Evolutionary conservation across 2,113 vertebrate species (phyloP).

Genomic region (Ophiodon elongatus): DNA sequence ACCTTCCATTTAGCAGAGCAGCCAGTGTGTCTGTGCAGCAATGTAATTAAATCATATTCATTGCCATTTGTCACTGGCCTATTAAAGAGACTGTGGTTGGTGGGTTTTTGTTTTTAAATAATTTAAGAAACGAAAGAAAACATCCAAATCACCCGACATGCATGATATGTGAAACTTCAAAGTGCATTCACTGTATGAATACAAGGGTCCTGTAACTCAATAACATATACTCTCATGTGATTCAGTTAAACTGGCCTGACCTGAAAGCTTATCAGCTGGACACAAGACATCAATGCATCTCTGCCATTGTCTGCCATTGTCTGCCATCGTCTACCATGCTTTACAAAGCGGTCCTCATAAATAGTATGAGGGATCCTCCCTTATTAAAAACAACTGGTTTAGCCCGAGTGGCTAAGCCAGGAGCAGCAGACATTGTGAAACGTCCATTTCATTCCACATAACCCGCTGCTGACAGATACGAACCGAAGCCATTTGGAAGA

Average conservation of each 20-base stretch:
- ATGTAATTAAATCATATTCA: constrained; percentile 2
- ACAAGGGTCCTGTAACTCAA: background rate
- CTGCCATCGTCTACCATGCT: background rate
- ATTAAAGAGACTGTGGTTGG: constrained; percentile 17
- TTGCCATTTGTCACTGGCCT: constrained; percentile 18
- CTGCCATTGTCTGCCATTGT: background rate
- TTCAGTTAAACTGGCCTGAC: constrained; percentile 30
- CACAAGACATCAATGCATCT: constrained; percentile 20
- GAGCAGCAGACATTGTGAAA: constrained; percentile 26
- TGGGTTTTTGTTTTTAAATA: background rate
- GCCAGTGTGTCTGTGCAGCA: background rate
- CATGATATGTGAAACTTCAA: background rate
- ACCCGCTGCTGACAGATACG: constrained; percentile 52
- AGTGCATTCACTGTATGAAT: background rate
- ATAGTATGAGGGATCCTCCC: constrained; percentile 13
- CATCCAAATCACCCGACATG: background rate
- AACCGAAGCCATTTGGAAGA: background rate
- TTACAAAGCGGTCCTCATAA: constrained; percentile 32
- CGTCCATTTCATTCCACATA: constrained; percentile 38
- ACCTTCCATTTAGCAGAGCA: constrained; percentile 4
- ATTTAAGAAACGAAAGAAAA: background rate
- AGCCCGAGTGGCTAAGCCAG: constrained; percentile 16
- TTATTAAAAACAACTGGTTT: constrained; percentile 29
- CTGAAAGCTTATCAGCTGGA: constrained; percentile 38
- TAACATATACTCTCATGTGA: background rate